These are phyloP conservation scores for Cinclus cinclus DNA, from an alignment of 2,113 vertebrate genomes.

Conservation along the genomic window DNA sequence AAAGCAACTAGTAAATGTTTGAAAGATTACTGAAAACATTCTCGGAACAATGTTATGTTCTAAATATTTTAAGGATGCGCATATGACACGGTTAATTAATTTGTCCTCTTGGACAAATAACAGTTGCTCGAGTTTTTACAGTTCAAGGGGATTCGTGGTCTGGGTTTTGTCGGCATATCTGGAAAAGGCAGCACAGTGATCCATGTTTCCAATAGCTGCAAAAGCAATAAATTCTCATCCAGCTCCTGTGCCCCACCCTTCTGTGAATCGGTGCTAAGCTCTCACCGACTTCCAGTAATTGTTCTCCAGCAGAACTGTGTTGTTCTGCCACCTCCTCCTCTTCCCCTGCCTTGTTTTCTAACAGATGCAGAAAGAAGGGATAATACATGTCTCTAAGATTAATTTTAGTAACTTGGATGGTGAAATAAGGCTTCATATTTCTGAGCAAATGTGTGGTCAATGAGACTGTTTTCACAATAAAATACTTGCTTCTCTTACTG, in stretches of 20 bases:
- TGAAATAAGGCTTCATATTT: not conserved
- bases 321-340: not conserved
- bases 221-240: constrained; percentile 28
- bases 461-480: not conserved
- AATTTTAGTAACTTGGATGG: not conserved
- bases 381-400: not conserved
- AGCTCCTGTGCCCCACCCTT: constrained; percentile 11
- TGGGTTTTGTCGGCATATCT: not conserved
- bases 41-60: not conserved
- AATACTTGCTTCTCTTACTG: not conserved
- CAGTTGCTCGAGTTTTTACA: not conserved
- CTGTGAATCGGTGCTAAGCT: not conserved
- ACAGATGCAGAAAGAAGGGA: not conserved
- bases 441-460: not conserved
- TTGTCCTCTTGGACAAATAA: not conserved
- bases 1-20: not conserved
- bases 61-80: not conserved
- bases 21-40: not conserved
- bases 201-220: not conserved
- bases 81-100: not conserved
- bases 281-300: constrained; percentile 40
- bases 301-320: not conserved
- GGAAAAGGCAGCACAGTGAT: not conserved
- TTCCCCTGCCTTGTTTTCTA: constrained; percentile 1
- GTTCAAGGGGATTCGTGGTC: not conserved